These are phyloP conservation scores for Siderastrea siderea DNA, from an alignment of 92 coral and sea anemone genomes.

Conservation along the genomic window DNA sequence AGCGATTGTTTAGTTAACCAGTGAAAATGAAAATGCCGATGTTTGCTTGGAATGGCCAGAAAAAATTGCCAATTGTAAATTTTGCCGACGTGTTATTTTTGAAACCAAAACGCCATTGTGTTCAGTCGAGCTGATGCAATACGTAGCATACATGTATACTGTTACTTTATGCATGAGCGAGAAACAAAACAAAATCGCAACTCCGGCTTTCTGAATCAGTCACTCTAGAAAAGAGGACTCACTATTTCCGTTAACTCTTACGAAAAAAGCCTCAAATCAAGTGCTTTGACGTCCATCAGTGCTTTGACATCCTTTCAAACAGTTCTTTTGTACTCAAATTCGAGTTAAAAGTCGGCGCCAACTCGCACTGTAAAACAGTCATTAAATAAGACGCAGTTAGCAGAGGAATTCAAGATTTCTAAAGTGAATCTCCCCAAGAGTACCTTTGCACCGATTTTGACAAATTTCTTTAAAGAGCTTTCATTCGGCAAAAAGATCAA, in stretches of 20 bases:
- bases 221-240: background rate
- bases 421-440: too few species aligned
- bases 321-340: background rate
- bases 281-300: constrained; percentile 3
- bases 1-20: too few species aligned
- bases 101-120: background rate
- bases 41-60: background rate
- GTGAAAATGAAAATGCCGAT: too few species aligned
- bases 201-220: background rate
- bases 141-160: background rate
- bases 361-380: background rate
- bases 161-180: background rate
- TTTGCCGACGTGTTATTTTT: background rate
- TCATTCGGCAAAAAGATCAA: too few species aligned
- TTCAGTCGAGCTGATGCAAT: background rate
- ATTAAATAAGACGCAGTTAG: too few species aligned
- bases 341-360: background rate
- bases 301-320: background rate
- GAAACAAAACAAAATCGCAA: background rate
- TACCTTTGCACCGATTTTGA: too few species aligned
- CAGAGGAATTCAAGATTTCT: too few species aligned
- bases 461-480: too few species aligned
- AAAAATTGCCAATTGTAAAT: background rate
- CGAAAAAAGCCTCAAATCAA: background rate
- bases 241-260: background rate